Base-by-base conservation (phyloP, 2,797 vertebrate genomes). In the Pangasius mekongensis region DNA sequence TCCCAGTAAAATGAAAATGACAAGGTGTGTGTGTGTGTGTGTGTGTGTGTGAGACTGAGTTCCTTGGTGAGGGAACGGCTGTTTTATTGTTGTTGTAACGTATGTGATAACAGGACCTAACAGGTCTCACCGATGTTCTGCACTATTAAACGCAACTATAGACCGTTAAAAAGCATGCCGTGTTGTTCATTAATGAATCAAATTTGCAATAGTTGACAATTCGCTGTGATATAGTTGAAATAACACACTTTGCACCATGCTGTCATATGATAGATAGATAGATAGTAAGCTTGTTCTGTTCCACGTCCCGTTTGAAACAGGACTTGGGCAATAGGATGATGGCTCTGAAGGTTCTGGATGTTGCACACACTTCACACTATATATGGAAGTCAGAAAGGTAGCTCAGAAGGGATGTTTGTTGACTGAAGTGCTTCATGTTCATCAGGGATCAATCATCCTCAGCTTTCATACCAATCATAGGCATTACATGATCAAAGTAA, bases 391-490 rank as follows among this genome's bases (percentile, higher is more conserved):
- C 58, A 69, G 58, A 30, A 82, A 76, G 20, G 47, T 71, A 56
- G 36, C 77, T 60, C 73, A 74, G 39, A 22, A 89, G n/a, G 73
- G 18, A 58, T 71, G 69, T 78, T 52, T 67, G 27, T 52, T 56
- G 60, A 36, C 69, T 83, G 71, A 83, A 86, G 60, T 62, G 49
- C 30, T 76, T 74, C 62, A 58, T 81, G 16, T 80, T 82, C 67
- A 36, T 49, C 22, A 89, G 66, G 83, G 56, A 82, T 74, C 84
- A 58, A 5, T 86, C 67, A 76, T 56, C 49, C 64, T 16, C 71
- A 43, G 81, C 87, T 69, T 86, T 83, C 33, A 36, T 62, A 43
- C 67, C 67, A 83, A 66, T 86, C 84, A 86, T 36, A 83, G 33
- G 76, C 64, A 62, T 52, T 81, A 58, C 3, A 33, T 58, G 36